These are phyloP conservation scores for Sturnus vulgaris DNA, from an alignment of 2,113 vertebrate genomes.

Conservation along the genomic window DNA sequence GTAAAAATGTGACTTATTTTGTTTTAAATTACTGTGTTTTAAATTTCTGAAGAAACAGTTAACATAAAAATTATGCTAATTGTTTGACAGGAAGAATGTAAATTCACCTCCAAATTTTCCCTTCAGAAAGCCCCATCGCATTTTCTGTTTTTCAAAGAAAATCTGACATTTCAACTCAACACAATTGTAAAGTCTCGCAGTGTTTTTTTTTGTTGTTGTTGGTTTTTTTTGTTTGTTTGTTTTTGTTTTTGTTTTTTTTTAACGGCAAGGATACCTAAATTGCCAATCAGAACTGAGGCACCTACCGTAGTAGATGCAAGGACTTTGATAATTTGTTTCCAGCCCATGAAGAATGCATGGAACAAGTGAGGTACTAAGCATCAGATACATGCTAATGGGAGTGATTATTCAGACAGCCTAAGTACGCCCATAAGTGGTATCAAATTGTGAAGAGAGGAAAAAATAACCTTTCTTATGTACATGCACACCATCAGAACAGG, in stretches of 20 bases:
- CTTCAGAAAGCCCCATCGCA: neutral
- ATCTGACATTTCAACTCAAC: neutral
- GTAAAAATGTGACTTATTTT: neutral
- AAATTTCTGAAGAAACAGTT: neutral
- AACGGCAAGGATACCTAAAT: neutral
- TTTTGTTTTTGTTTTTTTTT: neutral
- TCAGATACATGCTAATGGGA: neutral
- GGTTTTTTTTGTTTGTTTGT: too few species aligned
- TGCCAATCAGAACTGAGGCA: neutral
- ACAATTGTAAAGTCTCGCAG: neutral
- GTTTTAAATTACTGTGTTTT: neutral
- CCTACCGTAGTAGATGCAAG: neutral
- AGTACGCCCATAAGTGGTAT: fast-evolving
- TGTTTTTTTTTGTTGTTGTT: neutral
- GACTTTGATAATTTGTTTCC: neutral
- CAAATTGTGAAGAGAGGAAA: neutral
- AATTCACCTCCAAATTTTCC: neutral
- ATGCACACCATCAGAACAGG: neutral
- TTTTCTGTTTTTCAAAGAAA: neutral
- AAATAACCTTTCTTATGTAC: neutral
- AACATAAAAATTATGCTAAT: neutral
- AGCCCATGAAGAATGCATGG: neutral
- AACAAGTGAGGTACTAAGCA: neutral
- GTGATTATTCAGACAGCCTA: neutral
- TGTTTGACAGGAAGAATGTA: neutral